Evolutionary conservation across 2,888 invertebrate genomes (phyloP).

Genomic region (Cremastinae sp.): DNA sequence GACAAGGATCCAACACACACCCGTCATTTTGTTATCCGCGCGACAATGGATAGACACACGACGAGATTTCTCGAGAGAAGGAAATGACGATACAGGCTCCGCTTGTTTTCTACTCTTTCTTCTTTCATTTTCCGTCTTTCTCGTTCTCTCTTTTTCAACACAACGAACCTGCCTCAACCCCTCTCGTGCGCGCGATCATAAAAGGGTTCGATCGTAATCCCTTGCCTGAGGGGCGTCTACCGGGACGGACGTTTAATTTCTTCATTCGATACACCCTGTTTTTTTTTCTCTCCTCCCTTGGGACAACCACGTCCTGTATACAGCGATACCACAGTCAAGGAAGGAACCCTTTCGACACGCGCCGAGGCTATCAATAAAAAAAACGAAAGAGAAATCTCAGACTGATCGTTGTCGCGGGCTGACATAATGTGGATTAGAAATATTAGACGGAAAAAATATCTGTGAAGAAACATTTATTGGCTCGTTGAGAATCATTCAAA

Average conservation of each 20-base stretch:
- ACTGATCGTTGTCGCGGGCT: conserved; percentile 43
- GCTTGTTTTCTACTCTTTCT: conserved; percentile 43
- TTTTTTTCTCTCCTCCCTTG: conserved; percentile 35
- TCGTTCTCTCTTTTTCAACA: conserved; percentile 10
- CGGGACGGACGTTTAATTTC: conserved; percentile 65
- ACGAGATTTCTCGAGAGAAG: conserved; percentile 56
- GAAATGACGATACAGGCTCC: conserved; percentile 41
- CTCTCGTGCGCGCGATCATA: conserved; percentile 64
- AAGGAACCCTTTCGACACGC: conserved; percentile 54
- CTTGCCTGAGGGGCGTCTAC: conserved; percentile 58
- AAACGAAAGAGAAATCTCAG: conserved; percentile 40
- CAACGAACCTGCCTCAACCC: conserved; percentile 62
- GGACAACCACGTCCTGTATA: conserved; percentile 44
- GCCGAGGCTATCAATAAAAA: conserved; percentile 54
- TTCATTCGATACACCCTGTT: conserved; percentile 59
- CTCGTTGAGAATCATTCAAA: not conserved
- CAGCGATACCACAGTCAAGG: conserved; percentile 38
- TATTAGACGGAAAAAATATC: conserved; percentile 15
- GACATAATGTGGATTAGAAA: conserved; percentile 41
- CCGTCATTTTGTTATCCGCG: conserved; percentile 61
- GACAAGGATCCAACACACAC: conserved; percentile 43
- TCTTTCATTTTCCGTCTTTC: not conserved
- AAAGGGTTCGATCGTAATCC: conserved; percentile 65
- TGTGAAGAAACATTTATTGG: conserved; percentile 23
- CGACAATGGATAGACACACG: conserved; percentile 63